Conservation (phyloP, 2,113 vertebrate species). For the Mola mola region DNA sequence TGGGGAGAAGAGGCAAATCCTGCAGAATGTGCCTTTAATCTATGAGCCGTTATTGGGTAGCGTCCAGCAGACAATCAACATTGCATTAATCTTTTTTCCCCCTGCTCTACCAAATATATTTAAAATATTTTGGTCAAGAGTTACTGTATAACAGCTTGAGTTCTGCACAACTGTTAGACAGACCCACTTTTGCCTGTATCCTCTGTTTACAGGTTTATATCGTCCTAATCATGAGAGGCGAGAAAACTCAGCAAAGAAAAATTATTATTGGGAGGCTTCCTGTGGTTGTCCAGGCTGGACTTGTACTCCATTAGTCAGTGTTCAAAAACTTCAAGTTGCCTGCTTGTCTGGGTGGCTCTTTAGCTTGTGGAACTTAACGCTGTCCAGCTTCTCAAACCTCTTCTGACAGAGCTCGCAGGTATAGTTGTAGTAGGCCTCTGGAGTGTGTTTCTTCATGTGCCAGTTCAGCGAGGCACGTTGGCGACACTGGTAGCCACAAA, state of each 20-base stretch:
- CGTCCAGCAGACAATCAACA: too few relatives aligned
- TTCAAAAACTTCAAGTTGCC: conserved; percentile 65
- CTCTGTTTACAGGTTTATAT: not conserved
- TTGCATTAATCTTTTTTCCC: too few relatives aligned
- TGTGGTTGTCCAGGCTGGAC: not conserved
- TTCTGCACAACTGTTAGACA: too few relatives aligned
- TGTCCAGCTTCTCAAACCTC: conserved; percentile 91
- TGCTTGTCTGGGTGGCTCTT: conserved; percentile 91
- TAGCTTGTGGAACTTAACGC: conserved; percentile 92
- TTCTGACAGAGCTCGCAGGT: conserved; percentile 92
- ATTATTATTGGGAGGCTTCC: conserved; percentile 9
- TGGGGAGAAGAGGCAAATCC: too few relatives aligned
- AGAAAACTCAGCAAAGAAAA: not conserved
- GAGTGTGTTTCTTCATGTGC: conserved; percentile 95
- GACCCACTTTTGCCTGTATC: not conserved
- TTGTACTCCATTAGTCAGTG: not conserved
- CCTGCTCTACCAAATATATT: too few relatives aligned
- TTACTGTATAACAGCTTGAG: too few relatives aligned
- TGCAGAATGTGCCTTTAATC: too few relatives aligned
- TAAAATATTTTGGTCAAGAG: too few relatives aligned
- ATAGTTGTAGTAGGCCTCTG: conserved; percentile 90
- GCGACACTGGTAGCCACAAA: conserved; percentile 94
- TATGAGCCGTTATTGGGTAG: too few relatives aligned
- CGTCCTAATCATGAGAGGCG: not conserved
- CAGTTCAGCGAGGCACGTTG: conserved; percentile 93